Percentiles rank a stretch among this genome's conserved stretches.
Conservation (phyloP, 2,888 invertebrate genomes). For the Drosophila algonquin region DNA sequence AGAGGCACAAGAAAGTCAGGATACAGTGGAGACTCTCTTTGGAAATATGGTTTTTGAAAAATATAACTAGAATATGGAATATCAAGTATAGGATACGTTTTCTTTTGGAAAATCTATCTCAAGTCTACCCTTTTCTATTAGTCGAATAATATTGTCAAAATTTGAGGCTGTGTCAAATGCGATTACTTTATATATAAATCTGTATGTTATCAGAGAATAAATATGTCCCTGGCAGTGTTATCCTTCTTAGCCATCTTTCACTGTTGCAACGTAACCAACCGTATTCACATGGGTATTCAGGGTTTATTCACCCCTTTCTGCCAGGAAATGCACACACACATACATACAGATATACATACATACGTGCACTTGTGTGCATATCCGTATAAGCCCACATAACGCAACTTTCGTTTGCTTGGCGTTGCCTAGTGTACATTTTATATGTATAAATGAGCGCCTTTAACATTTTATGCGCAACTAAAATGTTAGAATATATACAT, state of each 20-base stretch:
- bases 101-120: no score
- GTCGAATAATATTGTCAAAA: no score
- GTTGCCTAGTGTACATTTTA: neutral
- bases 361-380: constrained; percentile 3
- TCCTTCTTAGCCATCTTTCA: neutral
- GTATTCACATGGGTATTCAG: constrained; percentile 13
- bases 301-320: constrained; percentile 65
- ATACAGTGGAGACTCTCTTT: neutral
- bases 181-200: no score
- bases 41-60: no score
- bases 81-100: no score
- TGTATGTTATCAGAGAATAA: no score
- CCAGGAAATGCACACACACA: constrained; percentile 16
- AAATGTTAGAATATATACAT: constrained; percentile 25
- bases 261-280: neutral
- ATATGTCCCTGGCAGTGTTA: neutral
- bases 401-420: constrained; percentile 50
- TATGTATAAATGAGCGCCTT: constrained; percentile 37
- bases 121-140: no score
- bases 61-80: no score
- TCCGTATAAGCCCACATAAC: neutral
- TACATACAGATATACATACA: constrained; percentile 11
- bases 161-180: no score
- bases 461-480: constrained; percentile 61
- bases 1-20: neutral